Conservation (phyloP, 2,888 invertebrate species). For the Iselma pallidipennis region DNA sequence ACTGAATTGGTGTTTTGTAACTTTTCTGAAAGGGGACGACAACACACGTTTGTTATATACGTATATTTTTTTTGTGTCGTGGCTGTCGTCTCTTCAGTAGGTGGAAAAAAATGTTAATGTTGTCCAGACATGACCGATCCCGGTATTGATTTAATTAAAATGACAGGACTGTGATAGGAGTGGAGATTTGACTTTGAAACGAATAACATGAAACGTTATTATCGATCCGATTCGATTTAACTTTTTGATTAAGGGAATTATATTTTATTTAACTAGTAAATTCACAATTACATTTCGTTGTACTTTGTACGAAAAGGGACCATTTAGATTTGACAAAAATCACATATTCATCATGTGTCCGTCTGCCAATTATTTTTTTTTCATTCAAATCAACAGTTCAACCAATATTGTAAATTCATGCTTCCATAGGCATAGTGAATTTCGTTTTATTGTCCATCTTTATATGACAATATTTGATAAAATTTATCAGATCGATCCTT, state of each 20-base stretch:
- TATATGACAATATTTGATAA: constrained; percentile 16
- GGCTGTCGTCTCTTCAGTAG: constrained; percentile 15
- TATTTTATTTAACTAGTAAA: constrained; percentile 13
- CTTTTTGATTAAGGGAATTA: constrained; percentile 12
- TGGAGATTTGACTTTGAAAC: constrained; percentile 1
- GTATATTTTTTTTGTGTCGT: constrained; percentile 1
- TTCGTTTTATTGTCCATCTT: constrained; percentile 18
- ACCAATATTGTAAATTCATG: constrained; percentile 21
- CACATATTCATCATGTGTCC: constrained; percentile 24
- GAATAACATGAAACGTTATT: constrained; percentile 7
- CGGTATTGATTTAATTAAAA: constrained; percentile 41
- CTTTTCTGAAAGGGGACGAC: constrained; percentile 33
- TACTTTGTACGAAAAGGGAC: constrained; percentile 16
- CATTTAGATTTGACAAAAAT: constrained; percentile 25
- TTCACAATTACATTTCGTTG: constrained; percentile 19
- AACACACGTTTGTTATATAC: constrained; percentile 10
- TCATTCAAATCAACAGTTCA: constrained; percentile 15
- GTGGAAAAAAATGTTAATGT: constrained; percentile 35
- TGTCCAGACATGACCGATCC: constrained; percentile 34
- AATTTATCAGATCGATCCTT: background rate
- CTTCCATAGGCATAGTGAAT: too few species aligned
- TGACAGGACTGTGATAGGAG: constrained; percentile 29
- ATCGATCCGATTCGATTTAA: constrained; percentile 15
- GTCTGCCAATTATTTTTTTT: constrained; percentile 26
- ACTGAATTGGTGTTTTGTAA: constrained; percentile 29